Base-by-base conservation (phyloP, 2,797 vertebrate genomes). In the Gallinago stenura region DNA sequence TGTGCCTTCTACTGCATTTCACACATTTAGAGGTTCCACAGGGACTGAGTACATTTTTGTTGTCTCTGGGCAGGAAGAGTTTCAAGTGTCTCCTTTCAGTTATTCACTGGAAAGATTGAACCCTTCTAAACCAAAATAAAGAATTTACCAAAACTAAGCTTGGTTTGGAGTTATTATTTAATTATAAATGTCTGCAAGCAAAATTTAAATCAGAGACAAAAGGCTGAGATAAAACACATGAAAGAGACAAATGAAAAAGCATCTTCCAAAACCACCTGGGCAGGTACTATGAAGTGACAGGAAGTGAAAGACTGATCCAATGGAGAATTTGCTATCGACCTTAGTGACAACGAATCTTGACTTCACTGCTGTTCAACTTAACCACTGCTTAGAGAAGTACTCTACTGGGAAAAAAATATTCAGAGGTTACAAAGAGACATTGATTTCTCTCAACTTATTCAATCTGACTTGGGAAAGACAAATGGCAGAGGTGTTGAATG, bases 401-500 rank as follows among this genome's bases (percentile, higher is more conserved):
- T 93, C 56, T 65, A 48, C n/a, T 30, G 28, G 41, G 61, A 30
- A 72, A 91, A 87, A 94, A 68, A 33, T 61, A 95, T 83, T 90
- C 70, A 53, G 18, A 56, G 51, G 13, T 54, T 83, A 75, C 31
- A 93, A 77, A 88, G 68, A 87, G 50, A 54, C 69, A 88, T 87
- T 93, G 94, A 88, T 95, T 95, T 93, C 30, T 94, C 56, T 89
- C 56, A 56, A 5, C 6, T 83, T 18, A 17, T 83, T 83, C 62
- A 28, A 28, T 69, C 51, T 82, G 85, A 80, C 48, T 41, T 83
- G 25, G 16, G 58, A 86, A 95, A 94, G 73, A 90, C 60, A 92
- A 96, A 95, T 83, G 66, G 50, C 41, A 93, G 94, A 89, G 54
- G 22, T 82, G 56, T 61, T 72, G 64, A 88, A 90, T 72, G 56